Evolutionary conservation across 1,140 invertebrate genomes (phyloP).

Genomic region (Cataglyphis hispanica): DNA sequence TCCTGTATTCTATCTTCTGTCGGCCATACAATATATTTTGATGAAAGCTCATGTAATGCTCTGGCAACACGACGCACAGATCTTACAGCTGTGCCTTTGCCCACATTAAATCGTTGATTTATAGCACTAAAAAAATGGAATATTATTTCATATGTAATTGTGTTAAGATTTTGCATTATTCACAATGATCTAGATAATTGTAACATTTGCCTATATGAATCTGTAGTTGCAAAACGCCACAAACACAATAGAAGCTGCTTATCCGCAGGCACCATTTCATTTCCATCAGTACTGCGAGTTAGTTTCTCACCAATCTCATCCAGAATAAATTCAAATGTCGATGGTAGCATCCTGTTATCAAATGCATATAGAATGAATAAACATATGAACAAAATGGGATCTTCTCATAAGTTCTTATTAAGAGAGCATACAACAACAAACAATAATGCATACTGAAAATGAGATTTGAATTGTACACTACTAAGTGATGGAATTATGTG

Average conservation of each 20-base stretch:
- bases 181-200: background rate
- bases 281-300: background rate
- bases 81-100: background rate
- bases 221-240: conserved; percentile 18
- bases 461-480: background rate
- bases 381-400: background rate
- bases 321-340: conserved; percentile 18
- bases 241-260: background rate
- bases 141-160: background rate
- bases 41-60: background rate
- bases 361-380: background rate
- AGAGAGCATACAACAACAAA: background rate
- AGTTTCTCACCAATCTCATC: background rate
- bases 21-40: conserved; percentile 18
- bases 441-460: background rate
- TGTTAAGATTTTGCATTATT: background rate
- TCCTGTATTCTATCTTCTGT: background rate
- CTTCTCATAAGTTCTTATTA: background rate
- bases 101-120: conserved; percentile 12
- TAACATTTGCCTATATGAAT: background rate
- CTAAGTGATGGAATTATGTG: conserved; percentile 12
- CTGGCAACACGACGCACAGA: background rate
- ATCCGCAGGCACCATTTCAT: conserved; percentile 1
- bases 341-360: background rate
- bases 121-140: background rate